These are phyloP conservation scores for Gymnothorax javanicus DNA, from an alignment of 2,797 vertebrate species.

Conservation along the genomic window DNA sequence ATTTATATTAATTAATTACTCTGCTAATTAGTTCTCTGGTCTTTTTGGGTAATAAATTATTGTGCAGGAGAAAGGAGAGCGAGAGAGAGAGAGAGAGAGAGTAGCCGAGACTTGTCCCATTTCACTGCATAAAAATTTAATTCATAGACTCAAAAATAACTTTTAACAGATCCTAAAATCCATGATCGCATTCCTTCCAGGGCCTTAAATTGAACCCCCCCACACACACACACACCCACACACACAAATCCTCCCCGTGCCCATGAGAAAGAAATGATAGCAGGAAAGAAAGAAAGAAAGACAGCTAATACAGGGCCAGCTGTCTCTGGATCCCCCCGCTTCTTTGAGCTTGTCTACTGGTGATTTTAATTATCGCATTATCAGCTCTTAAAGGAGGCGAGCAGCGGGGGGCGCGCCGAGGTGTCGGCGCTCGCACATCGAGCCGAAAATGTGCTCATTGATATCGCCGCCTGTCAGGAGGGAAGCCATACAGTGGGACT, in stretches of 20 bases:
- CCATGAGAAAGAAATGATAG: neutral
- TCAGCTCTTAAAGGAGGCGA: constrained; percentile 85
- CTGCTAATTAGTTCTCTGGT: constrained; percentile 99
- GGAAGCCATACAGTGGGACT: constrained; percentile 7
- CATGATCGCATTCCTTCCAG: neutral
- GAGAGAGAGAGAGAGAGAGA: constrained; percentile 61
- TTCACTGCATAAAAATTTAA: constrained; percentile 84
- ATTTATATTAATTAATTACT: constrained; percentile 99
- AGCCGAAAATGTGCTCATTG: constrained; percentile 70
- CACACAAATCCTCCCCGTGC: neutral
- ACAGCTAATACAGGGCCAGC: constrained; percentile 14
- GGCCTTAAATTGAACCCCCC: neutral
- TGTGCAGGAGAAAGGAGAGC: constrained; percentile 83
- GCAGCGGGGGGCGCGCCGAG: constrained; percentile 80
- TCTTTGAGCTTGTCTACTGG: constrained; percentile 90
- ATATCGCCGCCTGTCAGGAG: constrained; percentile 61
- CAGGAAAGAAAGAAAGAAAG: neutral
- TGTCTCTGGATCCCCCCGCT: constrained; percentile 66
- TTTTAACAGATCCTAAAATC: constrained; percentile 52
- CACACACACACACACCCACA: neutral
- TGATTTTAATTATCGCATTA: constrained; percentile 98
- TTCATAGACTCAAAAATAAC: constrained; percentile 74
- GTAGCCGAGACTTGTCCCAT: constrained; percentile 76
- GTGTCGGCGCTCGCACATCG: constrained; percentile 75
- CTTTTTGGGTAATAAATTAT: constrained; percentile 99